Base-by-base conservation (phyloP, 2,113 vertebrate species). In the Cryptotis parvus region DNA sequence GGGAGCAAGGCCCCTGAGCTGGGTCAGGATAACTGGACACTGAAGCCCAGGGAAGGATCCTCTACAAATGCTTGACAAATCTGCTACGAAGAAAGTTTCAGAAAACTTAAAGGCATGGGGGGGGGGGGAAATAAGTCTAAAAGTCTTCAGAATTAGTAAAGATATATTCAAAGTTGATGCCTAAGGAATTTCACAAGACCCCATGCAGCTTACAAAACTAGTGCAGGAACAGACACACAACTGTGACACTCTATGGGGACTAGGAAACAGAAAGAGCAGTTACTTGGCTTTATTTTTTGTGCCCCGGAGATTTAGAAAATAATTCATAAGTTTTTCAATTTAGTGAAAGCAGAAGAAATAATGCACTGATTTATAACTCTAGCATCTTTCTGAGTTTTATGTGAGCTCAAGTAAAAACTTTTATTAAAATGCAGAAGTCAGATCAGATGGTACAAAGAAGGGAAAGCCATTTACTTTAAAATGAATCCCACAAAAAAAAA, bases 401-500 rank as follows among this genome's bases (percentile, higher is more conserved):
- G 63, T 66, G 55, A 91, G 82, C 78, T 41, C 39, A 74, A 87
- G 73, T 89, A 37, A 90, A 92, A 91, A 91, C 37, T 86, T 94
- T 87, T 69, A 68, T 80, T 85, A 79, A 93, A 88, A 83, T 63
- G 27, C 75, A 93, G 80, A 92, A 93, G 37, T 92, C 77, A 84
- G 45, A 87, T 70, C 26, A n/a, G 66, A 74, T 45, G 81, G 82
- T 18, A 82, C 39, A 89, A 83, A 93, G 61, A 92, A 92, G 77
- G 35, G 78, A 94, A 93, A 81, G 26, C 22, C 69, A 94, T 91
- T 91, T 93, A 81, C 79, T 94, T 94, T 82, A 84, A 95, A 95
- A 95, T 76, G 86, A 93, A 92, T 87, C 78, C 65, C 90, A 94
- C 90, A 89, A 95, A 95, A 96, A 96, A 96, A 49, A 65, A 27